phyloP scores from a whole-genome alignment of 1,140 invertebrate species.

The Camponotus vicinus region DNA sequence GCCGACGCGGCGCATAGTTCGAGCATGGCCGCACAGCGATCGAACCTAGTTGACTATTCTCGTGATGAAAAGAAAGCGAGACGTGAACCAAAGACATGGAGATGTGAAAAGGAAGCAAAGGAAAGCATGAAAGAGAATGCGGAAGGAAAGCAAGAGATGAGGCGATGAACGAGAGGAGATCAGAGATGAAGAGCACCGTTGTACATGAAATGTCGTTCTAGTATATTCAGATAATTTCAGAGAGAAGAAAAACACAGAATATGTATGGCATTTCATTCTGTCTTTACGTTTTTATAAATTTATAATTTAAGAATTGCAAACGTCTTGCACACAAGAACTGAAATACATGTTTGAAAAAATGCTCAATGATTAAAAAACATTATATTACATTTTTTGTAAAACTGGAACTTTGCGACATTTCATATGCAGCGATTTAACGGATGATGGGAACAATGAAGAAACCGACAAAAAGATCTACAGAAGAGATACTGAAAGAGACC shows the following conservation, averaged over 20 bases:
- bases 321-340: not conserved
- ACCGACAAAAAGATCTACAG: no score
- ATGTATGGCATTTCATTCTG: not conserved
- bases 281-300: not conserved
- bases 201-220: not conserved
- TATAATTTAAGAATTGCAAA: not conserved
- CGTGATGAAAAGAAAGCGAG: constrained; percentile 31
- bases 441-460: constrained; percentile 11
- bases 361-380: not conserved
- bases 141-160: not conserved
- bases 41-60: constrained; percentile 49
- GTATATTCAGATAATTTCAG: not conserved
- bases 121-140: constrained; percentile 31
- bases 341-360: not conserved
- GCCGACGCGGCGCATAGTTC: constrained; percentile 36
- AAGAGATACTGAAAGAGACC: not conserved
- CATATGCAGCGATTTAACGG: not conserved
- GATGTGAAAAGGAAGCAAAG: not conserved
- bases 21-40: constrained; percentile 21
- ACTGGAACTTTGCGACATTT: not conserved
- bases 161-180: not conserved
- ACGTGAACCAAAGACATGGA: constrained; percentile 19
- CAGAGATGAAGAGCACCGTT: not conserved
- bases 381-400: not conserved
- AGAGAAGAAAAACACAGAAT: not conserved